These are phyloP conservation scores for Drosophila quasianomalipes DNA, from an alignment of 2,888 invertebrate genomes.

Conservation along the genomic window DNA sequence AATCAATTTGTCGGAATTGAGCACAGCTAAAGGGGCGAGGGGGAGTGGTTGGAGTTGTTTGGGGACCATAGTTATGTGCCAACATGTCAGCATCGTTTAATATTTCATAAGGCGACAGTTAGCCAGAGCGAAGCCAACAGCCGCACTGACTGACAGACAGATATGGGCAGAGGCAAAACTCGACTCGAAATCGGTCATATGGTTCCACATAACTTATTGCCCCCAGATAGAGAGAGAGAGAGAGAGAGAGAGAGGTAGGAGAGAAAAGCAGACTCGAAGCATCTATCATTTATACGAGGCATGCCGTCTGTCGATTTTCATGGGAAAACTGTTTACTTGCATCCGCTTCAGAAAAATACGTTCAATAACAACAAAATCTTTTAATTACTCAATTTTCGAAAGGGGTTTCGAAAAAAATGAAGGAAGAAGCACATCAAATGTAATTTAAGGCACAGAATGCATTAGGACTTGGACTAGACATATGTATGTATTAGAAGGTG, in stretches of 20 bases:
- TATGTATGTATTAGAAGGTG: neutral
- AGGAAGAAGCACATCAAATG: neutral
- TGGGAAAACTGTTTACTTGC: constrained; percentile 47
- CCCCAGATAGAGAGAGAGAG: neutral
- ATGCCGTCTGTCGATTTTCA: constrained; percentile 32
- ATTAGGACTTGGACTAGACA: neutral
- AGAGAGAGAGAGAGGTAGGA: too few species aligned
- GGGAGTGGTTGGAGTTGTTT: neutral
- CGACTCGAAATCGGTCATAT: constrained; percentile 47
- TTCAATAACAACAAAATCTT: constrained; percentile 3
- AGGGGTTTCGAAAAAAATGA: neutral
- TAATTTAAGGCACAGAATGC: constrained; percentile 3
- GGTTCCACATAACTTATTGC: constrained; percentile 55
- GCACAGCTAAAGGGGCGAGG: constrained; percentile 30
- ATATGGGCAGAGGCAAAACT: constrained; percentile 42
- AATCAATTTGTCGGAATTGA: constrained; percentile 78
- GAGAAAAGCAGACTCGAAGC: neutral
- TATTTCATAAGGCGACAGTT: constrained; percentile 66
- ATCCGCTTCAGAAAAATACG: neutral
- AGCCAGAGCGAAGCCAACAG: constrained; percentile 45
- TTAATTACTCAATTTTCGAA: constrained; percentile 19
- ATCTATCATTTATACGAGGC: constrained; percentile 27
- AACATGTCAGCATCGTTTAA: constrained; percentile 69
- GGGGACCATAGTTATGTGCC: constrained; percentile 53
- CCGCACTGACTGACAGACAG: constrained; percentile 21